Base-by-base conservation (phyloP, 2,113 vertebrate genomes). In the Cyanistes caeruleus region DNA sequence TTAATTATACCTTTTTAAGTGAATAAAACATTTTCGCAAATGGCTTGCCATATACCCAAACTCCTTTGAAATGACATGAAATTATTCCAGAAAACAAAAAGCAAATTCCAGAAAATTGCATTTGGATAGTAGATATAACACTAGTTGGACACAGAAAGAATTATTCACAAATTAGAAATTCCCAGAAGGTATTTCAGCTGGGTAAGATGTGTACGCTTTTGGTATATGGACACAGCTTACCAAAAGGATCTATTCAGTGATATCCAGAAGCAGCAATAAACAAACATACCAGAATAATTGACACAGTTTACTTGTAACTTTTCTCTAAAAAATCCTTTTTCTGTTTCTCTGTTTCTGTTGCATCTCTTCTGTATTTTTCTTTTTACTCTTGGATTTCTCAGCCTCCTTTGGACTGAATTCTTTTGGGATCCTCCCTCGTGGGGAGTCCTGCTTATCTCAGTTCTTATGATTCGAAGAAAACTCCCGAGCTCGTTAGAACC, bases 191-290 rank as follows among this genome's bases (percentile, higher is more conserved):
- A 35, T 97, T 96, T 96, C 79, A 82, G 46, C 43, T 68, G 37
- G 86, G 68, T 82, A 92, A 74, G 52, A 78, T 95, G 68, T 95
- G 67, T 86, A 84, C 30, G 25, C 79, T 90, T 93, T 75, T 0
- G 9, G 20, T 95, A 87, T 95, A 77, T 95, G 92, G 87, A 87
- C 80, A 33, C 41, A 69, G 31, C 16, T 94, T 93, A 98, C 84
- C 60, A 68, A 93, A 97, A 92, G 19, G 74, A 63, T 92, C 70
- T 92, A 62, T 90, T 90, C 69, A 35, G 72, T 67, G 70, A 87
- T 94, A 75, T 79, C 85, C 72, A 84, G 82, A 91, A 92, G 55
- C 69, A 67, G 73, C 60, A 62, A 55, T 87, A 95, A 94, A 93
- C 78, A 97, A 93, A 87, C 41, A 43, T 58, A 92, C 35, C 69